Conservation (phyloP, 1,140 invertebrate genomes). For the Saccostrea cuccullata region DNA sequence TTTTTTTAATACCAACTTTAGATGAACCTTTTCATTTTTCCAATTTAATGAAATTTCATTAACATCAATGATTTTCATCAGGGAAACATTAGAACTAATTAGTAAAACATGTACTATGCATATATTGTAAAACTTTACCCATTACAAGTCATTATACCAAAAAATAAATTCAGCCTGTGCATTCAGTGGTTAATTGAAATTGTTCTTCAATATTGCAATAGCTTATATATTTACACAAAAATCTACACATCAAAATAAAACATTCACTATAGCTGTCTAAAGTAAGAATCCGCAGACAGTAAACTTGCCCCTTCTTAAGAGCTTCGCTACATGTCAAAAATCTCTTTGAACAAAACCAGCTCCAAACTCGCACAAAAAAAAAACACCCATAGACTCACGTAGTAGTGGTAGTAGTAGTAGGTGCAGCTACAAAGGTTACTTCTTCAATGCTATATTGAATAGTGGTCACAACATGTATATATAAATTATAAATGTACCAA, state of each 20-base stretch:
- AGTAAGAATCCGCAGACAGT: not conserved
- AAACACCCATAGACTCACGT: not conserved
- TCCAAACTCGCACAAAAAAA: not conserved
- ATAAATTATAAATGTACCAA: too few species aligned
- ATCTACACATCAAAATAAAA: not conserved
- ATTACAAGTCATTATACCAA: not conserved
- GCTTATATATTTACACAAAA: not conserved
- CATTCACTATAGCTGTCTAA: not conserved
- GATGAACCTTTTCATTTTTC: too few species aligned
- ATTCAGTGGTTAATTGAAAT: not conserved
- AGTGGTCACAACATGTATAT: not conserved
- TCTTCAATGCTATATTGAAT: not conserved
- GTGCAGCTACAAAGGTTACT: slow-evolving; percentile 13
- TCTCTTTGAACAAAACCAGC: not conserved
- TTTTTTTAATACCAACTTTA: too few species aligned
- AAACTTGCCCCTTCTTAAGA: not conserved
- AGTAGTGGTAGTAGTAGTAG: not conserved
- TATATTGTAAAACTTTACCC: too few species aligned
- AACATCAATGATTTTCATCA: too few species aligned
- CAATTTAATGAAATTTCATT: too few species aligned
- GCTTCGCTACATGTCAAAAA: not conserved
- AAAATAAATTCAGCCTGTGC: not conserved
- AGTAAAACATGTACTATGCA: too few species aligned
- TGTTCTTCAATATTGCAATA: not conserved
- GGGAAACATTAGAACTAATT: too few species aligned